Evolutionary conservation across 2,888 invertebrate species (phyloP).

Genomic region (Cataglyphis cursor): DNA sequence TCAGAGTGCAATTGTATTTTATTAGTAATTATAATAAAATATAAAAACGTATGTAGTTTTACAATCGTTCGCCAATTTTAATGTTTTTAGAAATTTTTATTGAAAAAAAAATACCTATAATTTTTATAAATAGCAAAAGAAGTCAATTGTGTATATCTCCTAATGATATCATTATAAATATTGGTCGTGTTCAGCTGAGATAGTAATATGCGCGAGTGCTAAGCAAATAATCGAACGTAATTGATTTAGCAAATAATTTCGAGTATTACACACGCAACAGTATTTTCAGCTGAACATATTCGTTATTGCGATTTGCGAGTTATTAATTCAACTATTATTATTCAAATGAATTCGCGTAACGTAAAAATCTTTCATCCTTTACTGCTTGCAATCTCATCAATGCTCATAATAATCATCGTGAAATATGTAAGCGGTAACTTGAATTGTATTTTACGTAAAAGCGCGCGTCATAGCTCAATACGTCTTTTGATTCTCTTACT

Average conservation of each 20-base stretch:
- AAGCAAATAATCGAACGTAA: slow-evolving; percentile 26
- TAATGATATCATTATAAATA: slow-evolving; percentile 9
- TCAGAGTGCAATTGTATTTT: neutral
- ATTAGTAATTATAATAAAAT: neutral
- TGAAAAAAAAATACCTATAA: neutral
- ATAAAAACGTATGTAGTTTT: slow-evolving; percentile 12
- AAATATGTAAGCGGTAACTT: slow-evolving; percentile 30
- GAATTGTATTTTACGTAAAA: neutral
- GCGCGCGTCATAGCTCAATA: neutral
- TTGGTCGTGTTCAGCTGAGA: slow-evolving; percentile 10
- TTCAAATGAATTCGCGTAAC: neutral
- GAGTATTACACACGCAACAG: slow-evolving; percentile 20
- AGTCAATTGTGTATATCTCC: neutral
- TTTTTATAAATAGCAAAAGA: neutral
- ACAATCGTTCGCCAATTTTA: neutral
- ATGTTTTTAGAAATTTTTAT: neutral
- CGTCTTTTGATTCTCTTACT: slow-evolving; percentile 47
- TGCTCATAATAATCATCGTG: slow-evolving; percentile 18
- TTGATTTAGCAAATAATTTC: slow-evolving; percentile 23
- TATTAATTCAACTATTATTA: neutral
- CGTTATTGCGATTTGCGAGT: neutral
- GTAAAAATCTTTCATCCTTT: slow-evolving; percentile 18
- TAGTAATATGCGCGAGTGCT: slow-evolving; percentile 16
- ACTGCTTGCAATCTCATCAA: slow-evolving; percentile 5
- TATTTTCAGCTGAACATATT: slow-evolving; percentile 8